Evolutionary conservation across 1,140 invertebrate species (phyloP).

Genomic region (Elymnias hypermnestra): DNA sequence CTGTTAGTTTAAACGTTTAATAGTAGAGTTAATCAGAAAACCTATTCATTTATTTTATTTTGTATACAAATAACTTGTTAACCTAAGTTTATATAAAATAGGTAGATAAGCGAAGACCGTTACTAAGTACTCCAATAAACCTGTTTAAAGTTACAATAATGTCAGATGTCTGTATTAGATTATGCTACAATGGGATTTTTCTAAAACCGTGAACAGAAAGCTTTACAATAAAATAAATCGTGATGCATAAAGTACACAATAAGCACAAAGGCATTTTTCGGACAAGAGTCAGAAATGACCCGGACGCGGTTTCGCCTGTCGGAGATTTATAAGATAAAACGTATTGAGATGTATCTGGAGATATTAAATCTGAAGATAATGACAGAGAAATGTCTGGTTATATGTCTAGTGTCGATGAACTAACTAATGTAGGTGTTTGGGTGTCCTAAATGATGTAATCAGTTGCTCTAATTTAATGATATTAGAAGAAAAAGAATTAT

Average conservation of each 20-base stretch:
- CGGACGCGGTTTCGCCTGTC: slow-evolving; percentile 9
- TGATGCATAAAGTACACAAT: not conserved
- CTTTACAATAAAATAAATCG: not conserved
- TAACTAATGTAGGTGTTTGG: slow-evolving; percentile 43
- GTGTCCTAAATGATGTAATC: slow-evolving; percentile 39
- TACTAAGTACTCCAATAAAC: too few relatives aligned
- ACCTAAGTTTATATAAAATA: too few relatives aligned
- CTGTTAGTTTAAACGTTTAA: too few relatives aligned
- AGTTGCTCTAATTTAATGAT: slow-evolving; percentile 12
- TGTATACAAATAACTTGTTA: too few relatives aligned
- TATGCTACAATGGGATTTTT: not conserved
- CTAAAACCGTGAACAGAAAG: not conserved
- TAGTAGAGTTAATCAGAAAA: too few relatives aligned
- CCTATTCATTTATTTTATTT: too few relatives aligned
- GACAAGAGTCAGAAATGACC: not conserved
- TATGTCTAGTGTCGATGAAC: slow-evolving; percentile 12
- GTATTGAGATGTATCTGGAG: not conserved
- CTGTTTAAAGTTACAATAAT: too few relatives aligned
- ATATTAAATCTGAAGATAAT: slow-evolving; percentile 8
- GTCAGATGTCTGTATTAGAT: too few relatives aligned
- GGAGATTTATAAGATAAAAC: slow-evolving; percentile 14
- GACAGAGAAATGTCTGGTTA: slow-evolving; percentile 12
- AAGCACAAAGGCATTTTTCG: not conserved
- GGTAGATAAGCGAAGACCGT: too few relatives aligned
- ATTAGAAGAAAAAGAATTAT: not conserved